phyloP scores from a whole-genome alignment of 2,888 invertebrate species.

The Stenotaenia linearis region DNA sequence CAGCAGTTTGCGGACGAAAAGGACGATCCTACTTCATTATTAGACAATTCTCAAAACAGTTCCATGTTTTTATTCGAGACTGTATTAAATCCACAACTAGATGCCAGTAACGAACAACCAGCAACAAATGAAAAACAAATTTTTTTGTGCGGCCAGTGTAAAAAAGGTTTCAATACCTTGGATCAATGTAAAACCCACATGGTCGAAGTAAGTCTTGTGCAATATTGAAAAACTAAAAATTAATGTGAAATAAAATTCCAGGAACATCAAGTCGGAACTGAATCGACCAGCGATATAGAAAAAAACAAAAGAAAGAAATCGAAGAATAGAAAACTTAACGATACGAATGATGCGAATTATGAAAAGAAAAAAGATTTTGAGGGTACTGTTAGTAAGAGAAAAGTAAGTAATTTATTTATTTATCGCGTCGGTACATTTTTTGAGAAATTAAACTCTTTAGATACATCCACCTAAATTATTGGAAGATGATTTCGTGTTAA shows the following conservation, averaged over 20 bases:
- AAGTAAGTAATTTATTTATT: background rate
- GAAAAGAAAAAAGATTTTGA: constrained; percentile 23
- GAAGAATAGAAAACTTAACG: background rate
- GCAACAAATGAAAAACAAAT: constrained; percentile 38
- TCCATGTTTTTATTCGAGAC: too few relatives aligned
- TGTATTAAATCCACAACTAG: background rate
- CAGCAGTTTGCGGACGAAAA: background rate
- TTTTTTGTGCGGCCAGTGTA: constrained; percentile 47
- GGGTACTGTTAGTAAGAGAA: background rate
- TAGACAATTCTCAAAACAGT: too few relatives aligned
- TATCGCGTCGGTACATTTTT: too few relatives aligned
- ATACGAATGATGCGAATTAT: background rate
- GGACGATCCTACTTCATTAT: too few relatives aligned
- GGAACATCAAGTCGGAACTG: background rate
- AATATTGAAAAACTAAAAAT: too few relatives aligned
- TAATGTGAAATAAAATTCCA: too few relatives aligned
- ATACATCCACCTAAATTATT: constrained; percentile 37
- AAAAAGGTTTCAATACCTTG: constrained; percentile 44
- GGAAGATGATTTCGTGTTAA: constrained; percentile 38
- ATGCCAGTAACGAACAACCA: background rate
- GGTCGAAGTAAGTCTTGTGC: too few relatives aligned
- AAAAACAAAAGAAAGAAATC: constrained; percentile 13
- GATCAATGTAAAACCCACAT: constrained; percentile 47
- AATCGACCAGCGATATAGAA: background rate
- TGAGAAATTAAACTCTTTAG: background rate